Conservation (phyloP, 53 echinoderm and acorn worm species). For the Crossaster papposus region DNA sequence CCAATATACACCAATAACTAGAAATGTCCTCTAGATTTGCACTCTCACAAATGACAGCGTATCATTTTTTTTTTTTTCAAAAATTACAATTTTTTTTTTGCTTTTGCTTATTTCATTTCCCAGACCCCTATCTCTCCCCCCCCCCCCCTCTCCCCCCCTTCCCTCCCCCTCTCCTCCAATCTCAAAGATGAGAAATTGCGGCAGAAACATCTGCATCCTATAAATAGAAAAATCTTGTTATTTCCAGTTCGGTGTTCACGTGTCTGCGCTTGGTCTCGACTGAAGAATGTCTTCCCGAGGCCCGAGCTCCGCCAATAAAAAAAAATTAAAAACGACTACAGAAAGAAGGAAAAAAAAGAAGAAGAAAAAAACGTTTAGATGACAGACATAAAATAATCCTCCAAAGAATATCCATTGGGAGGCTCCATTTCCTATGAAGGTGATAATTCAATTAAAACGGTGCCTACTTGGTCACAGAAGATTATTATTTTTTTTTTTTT, state of each 20-base stretch:
- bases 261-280: not conserved
- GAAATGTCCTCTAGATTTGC: too few species aligned
- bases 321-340: not conserved
- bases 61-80: too few species aligned
- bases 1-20: too few species aligned
- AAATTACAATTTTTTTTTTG: too few species aligned
- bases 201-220: slow-evolving; percentile 51
- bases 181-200: slow-evolving; percentile 25
- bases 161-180: not conserved
- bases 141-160: not conserved
- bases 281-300: slow-evolving; percentile 4
- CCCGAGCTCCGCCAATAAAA: not conserved
- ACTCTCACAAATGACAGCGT: too few species aligned
- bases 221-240: slow-evolving; percentile 48
- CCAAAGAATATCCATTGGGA: slow-evolving; percentile 33
- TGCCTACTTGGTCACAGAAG: not conserved
- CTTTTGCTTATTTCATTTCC: too few species aligned
- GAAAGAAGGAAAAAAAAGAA: not conserved
- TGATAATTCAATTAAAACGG: slow-evolving; percentile 55
- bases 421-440: slow-evolving; percentile 48
- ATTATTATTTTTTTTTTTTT: not conserved
- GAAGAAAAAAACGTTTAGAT: slow-evolving; percentile 11
- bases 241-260: slow-evolving; percentile 8
- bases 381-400: slow-evolving; percentile 40
- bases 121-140: too few species aligned